A percentile compares a stretch with the other conserved stretches of the same genome.
Conservation (phyloP, 2,797 vertebrate species). For the Chiloscyllium punctatum region DNA sequence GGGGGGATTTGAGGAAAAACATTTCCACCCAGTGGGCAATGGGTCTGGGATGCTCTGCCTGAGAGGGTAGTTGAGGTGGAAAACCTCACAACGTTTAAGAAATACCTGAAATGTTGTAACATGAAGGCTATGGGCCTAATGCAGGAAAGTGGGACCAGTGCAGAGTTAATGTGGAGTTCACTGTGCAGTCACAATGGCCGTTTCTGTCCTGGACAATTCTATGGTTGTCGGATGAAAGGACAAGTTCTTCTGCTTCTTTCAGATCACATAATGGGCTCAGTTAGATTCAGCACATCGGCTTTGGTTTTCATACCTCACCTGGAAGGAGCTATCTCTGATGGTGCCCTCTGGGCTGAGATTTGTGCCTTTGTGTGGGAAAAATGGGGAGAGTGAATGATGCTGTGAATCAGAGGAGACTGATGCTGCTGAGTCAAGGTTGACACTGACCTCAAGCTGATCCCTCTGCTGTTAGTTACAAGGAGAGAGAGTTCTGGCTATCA, state of each 20-base stretch:
- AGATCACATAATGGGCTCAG: neutral
- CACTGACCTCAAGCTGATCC: neutral
- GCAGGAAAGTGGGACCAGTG: no score
- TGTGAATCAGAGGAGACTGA: neutral
- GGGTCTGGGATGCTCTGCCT: no score
- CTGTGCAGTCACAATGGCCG: no score
- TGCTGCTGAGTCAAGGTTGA: neutral
- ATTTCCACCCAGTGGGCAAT: no score
- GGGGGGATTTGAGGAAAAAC: no score
- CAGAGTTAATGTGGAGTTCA: no score
- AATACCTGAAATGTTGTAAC: no score
- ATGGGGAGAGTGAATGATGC: neutral
- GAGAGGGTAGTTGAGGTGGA: no score
- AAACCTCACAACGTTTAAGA: no score
- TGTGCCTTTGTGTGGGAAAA: neutral
- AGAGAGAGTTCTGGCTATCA: neutral
- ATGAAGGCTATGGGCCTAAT: no score
- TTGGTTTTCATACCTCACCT: neutral
- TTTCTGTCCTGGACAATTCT: no score
- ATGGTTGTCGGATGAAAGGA: no score
- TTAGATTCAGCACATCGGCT: neutral
- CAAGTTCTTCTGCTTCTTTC: neutral
- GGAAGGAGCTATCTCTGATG: neutral
- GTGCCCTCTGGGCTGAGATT: neutral
- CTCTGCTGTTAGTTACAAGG: neutral